Base-by-base conservation (phyloP, 2,888 invertebrate genomes). In the Nomada lathburiana region DNA sequence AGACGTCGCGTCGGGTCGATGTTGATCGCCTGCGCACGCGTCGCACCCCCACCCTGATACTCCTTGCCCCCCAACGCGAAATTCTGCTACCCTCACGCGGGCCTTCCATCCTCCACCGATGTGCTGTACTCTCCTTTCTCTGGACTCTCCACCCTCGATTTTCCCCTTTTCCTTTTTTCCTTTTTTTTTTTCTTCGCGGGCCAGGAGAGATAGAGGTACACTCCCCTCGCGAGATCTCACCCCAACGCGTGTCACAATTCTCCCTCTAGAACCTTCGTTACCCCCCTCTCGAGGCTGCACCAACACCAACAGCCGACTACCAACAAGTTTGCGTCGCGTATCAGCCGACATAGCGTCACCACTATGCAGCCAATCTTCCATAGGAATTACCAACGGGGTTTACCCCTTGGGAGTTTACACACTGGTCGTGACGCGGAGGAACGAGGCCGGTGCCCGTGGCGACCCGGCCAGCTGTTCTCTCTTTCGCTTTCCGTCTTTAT, bases 11-110 rank as follows among this genome's bases (percentile, higher is more conserved):
- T 53, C 20, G 90, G 91, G 89, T 90, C 90, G 92, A 91, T 91
- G 88, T 82, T 76, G 88, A 86, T 78, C 79, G 78, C 74, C 76
- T 76, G 88, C 91, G 91, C 92, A 89, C 86, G 92, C 88, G 92
- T 89, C 87, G 83, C 83, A 80, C 42, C 75, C 73, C 73, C 65
- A n/a, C 62, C 53, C n/a, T 36, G 2, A 53, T 3, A 3, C 53
- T 16, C 23, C 18, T 10, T 18, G 10, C 55, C 20, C 64, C 55
- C 67, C 73, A 29, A 29, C 44, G 13, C 26, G n/a, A 26, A 2
- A 26, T n/a, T 44, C 10, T 11, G 23, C 29, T 64, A 64, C 79
- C 67, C 79, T 57, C 68, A 42, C 55, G 72, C 47, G 70, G 57
- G 57, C 65, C 75, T 74, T 68, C 67, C 36, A 52, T 36, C 9